phyloP scores from a whole-genome alignment of 2,797 vertebrate genomes.

The Linurgus olivaceus region DNA sequence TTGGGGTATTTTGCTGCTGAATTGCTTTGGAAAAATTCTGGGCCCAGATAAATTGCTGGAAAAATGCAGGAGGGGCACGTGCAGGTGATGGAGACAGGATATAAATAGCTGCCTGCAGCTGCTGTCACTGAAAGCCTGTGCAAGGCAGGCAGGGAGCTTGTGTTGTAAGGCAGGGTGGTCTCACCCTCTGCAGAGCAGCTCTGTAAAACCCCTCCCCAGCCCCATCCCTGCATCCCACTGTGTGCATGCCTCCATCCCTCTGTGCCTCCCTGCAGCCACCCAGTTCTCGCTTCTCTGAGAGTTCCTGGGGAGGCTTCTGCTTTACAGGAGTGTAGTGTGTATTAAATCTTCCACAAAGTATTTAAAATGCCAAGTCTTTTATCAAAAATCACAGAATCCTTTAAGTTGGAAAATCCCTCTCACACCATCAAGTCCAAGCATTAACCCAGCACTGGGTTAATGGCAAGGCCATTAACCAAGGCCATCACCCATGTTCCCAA shows the following conservation, averaged over 20 bases:
- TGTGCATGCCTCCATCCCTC: neutral
- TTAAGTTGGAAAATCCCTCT: neutral
- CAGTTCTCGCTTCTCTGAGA: neutral
- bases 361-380: neutral
- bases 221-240: neutral
- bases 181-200: neutral
- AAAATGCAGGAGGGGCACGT: neutral
- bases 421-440: neutral
- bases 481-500: neutral
- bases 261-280: neutral
- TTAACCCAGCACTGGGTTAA: neutral
- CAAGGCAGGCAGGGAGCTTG: neutral
- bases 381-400: neutral
- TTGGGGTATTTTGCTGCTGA: neutral
- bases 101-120: constrained; percentile 14
- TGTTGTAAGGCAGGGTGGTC: fast-evolving
- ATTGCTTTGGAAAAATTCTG: neutral
- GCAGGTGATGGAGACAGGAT: neutral
- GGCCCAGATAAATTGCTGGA: neutral
- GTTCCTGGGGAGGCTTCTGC: neutral
- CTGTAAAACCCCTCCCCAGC: neutral
- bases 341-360: neutral
- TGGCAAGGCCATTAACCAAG: neutral
- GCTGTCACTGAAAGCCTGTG: neutral
- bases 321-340: fast-evolving